Percentiles rank a stretch among this genome's conserved stretches.
Evolutionary conservation across 2,888 invertebrate species (phyloP).

Genomic region (Agrochola lota): DNA sequence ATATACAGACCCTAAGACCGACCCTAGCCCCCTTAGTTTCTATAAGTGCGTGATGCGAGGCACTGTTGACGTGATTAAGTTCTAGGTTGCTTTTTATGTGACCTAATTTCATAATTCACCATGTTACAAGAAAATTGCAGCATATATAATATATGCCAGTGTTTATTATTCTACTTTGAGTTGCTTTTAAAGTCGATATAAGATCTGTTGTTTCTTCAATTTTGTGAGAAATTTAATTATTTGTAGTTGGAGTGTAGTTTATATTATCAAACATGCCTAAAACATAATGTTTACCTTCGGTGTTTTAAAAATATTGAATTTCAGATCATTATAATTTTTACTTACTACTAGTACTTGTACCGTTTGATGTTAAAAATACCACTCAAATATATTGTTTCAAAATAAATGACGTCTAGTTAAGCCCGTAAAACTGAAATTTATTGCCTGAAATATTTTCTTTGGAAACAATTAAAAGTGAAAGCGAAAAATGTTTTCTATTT

Average conservation of each 20-base stretch:
- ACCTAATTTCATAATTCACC: constrained; percentile 67
- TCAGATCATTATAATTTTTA: constrained; percentile 5
- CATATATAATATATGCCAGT: constrained; percentile 20
- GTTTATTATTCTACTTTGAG: constrained; percentile 29
- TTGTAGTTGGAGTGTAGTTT: background rate
- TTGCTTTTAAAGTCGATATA: constrained; percentile 1
- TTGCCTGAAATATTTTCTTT: constrained; percentile 50
- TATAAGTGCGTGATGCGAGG: constrained; percentile 63
- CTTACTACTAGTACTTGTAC: constrained; percentile 15
- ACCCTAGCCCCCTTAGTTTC: constrained; percentile 41
- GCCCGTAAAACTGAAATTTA: constrained; percentile 55
- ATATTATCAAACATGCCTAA: background rate
- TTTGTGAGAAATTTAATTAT: background rate
- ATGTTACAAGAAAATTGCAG: constrained; percentile 55
- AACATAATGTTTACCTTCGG: background rate
- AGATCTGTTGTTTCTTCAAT: background rate
- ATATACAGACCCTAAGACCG: constrained; percentile 16
- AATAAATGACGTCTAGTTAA: constrained; percentile 47
- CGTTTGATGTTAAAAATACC: constrained; percentile 36
- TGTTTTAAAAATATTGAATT: background rate
- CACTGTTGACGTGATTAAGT: constrained; percentile 60
- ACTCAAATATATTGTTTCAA: constrained; percentile 27
- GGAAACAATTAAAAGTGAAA: constrained; percentile 62
- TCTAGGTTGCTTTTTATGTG: constrained; percentile 70
- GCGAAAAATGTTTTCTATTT: constrained; percentile 55